phyloP scores from a whole-genome alignment of 2,797 vertebrate genomes.

The Xenops minutus region DNA sequence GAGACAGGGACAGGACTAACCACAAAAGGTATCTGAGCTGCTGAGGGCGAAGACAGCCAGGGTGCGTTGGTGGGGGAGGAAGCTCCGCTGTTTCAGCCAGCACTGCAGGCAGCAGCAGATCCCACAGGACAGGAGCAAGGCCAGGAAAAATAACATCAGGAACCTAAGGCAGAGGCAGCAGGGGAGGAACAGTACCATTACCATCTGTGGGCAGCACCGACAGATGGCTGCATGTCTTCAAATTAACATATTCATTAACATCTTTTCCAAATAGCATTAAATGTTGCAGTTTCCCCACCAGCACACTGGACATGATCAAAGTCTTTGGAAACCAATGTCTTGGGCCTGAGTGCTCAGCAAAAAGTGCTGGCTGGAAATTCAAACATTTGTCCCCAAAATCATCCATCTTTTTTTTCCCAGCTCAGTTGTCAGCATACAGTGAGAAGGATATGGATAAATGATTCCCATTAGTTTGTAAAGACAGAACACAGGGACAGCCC shows the following conservation, averaged over 20 bases:
- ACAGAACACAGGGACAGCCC: slow-evolving; percentile 53
- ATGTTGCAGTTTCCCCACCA: neutral
- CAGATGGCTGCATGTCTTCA: slow-evolving; percentile 16
- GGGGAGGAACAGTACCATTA: neutral
- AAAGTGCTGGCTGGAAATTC: neutral
- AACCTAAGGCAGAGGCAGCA: slow-evolving; percentile 65
- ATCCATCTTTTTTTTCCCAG: neutral
- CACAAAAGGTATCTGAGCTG: slow-evolving; percentile 38
- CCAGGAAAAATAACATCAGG: slow-evolving; percentile 58
- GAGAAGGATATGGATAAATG: slow-evolving; percentile 46
- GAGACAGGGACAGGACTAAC: slow-evolving; percentile 47
- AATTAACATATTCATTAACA: slow-evolving; percentile 38
- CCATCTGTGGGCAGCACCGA: neutral
- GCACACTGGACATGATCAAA: neutral
- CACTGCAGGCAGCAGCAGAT: slow-evolving; percentile 66
- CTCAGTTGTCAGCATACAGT: neutral
- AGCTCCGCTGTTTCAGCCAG: slow-evolving; percentile 34
- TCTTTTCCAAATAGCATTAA: neutral
- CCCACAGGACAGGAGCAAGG: slow-evolving; percentile 57
- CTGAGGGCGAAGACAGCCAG: slow-evolving; percentile 72
- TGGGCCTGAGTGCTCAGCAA: neutral
- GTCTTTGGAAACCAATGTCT: neutral
- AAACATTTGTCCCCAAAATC: neutral
- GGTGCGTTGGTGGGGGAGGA: neutral
- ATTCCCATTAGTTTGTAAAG: slow-evolving; percentile 57